Percentiles rank a stretch among this genome's conserved stretches.
phyloP scores from a whole-genome alignment of 2,113 vertebrate genomes.

The Apteryx owenii region DNA sequence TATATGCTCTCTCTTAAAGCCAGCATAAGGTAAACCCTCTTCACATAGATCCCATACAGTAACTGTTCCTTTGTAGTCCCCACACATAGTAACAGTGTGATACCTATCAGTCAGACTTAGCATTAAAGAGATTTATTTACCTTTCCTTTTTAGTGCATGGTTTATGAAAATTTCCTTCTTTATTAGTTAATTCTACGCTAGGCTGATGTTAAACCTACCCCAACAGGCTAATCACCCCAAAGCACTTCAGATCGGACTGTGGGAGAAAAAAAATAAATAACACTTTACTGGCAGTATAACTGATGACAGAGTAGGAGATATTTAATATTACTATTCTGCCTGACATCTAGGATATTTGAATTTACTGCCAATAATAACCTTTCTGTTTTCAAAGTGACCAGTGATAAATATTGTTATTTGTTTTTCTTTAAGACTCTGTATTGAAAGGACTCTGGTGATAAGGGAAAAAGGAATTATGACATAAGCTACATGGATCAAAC shows the following conservation, averaged over 20 bases:
- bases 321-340: neutral
- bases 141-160: neutral
- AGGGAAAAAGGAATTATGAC: neutral
- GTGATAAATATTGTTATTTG: neutral
- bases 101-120: neutral
- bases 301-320: neutral
- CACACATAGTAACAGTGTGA: neutral
- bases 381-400: neutral
- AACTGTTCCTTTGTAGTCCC: neutral
- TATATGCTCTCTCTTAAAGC: neutral
- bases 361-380: neutral
- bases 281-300: neutral
- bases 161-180: neutral
- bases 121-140: neutral
- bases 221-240: neutral
- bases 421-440: neutral
- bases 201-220: neutral
- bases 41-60: accelerated
- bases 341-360: neutral
- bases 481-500: neutral
- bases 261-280: neutral
- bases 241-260: neutral
- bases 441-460: neutral
- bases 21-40: neutral
- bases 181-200: neutral